Base-by-base conservation (phyloP, 2,113 vertebrate species). In the Riparia riparia region DNA sequence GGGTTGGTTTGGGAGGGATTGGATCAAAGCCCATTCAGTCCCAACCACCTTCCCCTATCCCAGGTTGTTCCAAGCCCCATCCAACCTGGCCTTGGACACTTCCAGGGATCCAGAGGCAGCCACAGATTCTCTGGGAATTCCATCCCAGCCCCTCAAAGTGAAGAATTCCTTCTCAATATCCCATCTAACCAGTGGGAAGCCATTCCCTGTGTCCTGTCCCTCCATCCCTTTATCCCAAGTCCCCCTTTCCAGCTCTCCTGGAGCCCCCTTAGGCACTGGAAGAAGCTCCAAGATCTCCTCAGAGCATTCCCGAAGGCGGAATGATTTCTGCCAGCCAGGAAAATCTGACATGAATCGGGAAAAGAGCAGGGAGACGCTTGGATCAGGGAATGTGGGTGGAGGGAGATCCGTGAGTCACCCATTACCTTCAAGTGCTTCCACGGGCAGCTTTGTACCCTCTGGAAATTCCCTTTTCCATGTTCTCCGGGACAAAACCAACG, bases 21-120 rank as follows among this genome's bases (percentile, higher is more conserved):
- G 71, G 31, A 31, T 34, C 45, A 21, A 31, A 86, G 16, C 32
- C 25, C 25, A 17, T 12, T 2, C 31, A 6, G 8, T 9, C 68
- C 63, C 71, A 37, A 50, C 3, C 37, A 66, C 12, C 1, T 65
- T 7, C 44, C 21, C 6, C 2, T 0, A 12, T 5, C 37, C 37
- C 58, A 72, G 21, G 0, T 0, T 22, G 34, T 25, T 72, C 66
- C 66, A 50, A 88, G 2, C 20, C 18, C n/a, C 0, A 0, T 24
- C 42, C 70, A 56, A 6, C 1, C 26, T 4, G 28, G 14, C 18
- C 24, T 29, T 20, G 34, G 19, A 29, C 10, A 37, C 4, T 69
- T 77, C 31, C 53, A 60, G 26, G 63, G 21, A 37, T 60, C 41
- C 37, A 37, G 13, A 3, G 5, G 5, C 29, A n/a, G 18, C 29